Conservation (phyloP, 1,140 invertebrate species). For the Drusus annulatus region DNA sequence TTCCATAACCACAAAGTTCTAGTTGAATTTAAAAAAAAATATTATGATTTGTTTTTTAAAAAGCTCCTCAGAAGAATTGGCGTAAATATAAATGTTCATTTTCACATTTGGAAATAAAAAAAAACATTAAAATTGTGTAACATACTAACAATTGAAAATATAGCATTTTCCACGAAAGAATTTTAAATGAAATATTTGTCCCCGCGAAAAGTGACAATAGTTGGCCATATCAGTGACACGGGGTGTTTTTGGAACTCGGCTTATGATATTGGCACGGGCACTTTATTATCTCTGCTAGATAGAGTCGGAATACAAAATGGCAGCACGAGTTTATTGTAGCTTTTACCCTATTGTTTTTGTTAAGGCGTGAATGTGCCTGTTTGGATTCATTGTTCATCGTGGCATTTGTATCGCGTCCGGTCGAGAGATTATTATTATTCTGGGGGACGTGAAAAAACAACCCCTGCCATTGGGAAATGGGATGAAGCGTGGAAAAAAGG, state of each 20-base stretch:
- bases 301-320: conserved; percentile 46
- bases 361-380: conserved; percentile 48
- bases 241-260: conserved; percentile 44
- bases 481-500: not conserved
- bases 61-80: no score
- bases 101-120: no score
- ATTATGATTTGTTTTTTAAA: no score
- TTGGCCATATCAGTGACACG: conserved; percentile 15
- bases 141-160: not conserved
- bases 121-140: no score
- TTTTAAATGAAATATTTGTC: conserved; percentile 12
- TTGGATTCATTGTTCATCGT: conserved; percentile 49
- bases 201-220: not conserved
- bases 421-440: conserved; percentile 46
- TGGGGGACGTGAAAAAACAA: conserved; percentile 20
- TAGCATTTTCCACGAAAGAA: not conserved
- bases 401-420: conserved; percentile 47
- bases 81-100: no score
- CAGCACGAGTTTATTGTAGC: conserved; percentile 35
- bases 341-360: conserved; percentile 49
- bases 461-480: conserved; percentile 13
- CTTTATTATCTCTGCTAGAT: conserved; percentile 49
- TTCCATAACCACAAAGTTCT: no score
- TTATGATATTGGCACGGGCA: conserved; percentile 46
- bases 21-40: no score